Percentiles rank a stretch among this genome's conserved stretches.
phyloP scores from a whole-genome alignment of 2,113 vertebrate genomes.

The Lycocorax pyrrhopterus region DNA sequence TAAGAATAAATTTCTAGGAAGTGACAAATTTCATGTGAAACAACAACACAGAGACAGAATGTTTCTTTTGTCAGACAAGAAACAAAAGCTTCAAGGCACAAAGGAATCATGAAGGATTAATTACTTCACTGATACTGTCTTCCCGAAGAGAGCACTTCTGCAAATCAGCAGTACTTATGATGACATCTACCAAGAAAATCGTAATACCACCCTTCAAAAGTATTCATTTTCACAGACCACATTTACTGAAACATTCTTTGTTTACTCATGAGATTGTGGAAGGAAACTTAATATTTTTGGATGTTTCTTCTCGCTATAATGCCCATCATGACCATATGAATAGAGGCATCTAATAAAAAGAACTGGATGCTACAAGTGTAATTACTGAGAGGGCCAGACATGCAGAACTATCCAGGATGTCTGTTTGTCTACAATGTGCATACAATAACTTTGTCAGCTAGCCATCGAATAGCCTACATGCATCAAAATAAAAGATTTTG shows the following conservation, averaged over 20 bases:
- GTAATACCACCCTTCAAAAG: neutral
- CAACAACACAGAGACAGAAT: neutral
- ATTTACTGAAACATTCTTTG: neutral
- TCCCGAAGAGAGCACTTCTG: neutral
- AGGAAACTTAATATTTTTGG: neutral
- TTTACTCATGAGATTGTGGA: neutral
- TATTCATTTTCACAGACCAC: neutral
- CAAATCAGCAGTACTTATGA: neutral
- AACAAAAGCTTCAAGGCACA: neutral
- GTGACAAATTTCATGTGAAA: neutral
- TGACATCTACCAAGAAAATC: neutral
- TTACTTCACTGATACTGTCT: neutral
- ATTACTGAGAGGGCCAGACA: neutral
- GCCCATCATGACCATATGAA: fast-evolving
- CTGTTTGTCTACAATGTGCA: neutral
- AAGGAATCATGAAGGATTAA: neutral
- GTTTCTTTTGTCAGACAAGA: neutral
- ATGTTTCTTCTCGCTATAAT: neutral
- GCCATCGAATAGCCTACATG: fast-evolving
- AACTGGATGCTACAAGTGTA: neutral
- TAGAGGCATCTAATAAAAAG: neutral
- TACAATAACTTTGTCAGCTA: neutral
- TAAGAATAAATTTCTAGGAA: neutral
- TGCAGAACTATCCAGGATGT: neutral
- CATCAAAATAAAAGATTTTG: neutral